Percentiles rank a stretch among this genome's conserved stretches.
These are phyloP conservation scores for Idris sp. DNA, from an alignment of 1,140 invertebrate species.

Conservation along the genomic window DNA sequence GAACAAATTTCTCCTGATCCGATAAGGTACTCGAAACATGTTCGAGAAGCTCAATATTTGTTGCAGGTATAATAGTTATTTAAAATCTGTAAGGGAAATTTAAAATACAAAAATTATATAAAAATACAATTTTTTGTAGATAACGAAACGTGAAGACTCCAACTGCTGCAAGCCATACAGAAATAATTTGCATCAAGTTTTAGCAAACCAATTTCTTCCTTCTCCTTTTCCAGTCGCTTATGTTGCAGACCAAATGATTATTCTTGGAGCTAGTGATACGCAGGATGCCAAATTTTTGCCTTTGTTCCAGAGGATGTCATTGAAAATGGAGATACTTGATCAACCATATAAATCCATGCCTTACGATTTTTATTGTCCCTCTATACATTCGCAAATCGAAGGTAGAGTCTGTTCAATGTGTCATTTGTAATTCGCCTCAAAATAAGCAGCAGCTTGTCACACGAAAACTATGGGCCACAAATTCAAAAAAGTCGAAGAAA, in stretches of 20 bases:
- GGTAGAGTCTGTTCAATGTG: no score
- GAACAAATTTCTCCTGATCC: neutral
- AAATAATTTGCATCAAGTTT: slow-evolving; percentile 18
- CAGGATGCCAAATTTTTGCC: slow-evolving; percentile 8
- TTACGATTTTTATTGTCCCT: no score
- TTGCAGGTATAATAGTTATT: slow-evolving; percentile 14
- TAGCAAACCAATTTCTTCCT: slow-evolving; percentile 9
- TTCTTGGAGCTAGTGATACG: neutral
- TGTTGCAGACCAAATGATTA: neutral
- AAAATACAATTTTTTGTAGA: slow-evolving; percentile 8
- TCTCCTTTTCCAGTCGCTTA: slow-evolving; percentile 9
- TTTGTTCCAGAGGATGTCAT: slow-evolving; percentile 7
- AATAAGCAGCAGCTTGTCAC: no score
- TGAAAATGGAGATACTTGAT: no score
- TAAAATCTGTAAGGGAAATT: neutral
- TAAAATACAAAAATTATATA: no score
- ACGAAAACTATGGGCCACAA: no score
- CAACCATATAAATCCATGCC: no score
- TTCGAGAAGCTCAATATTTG: slow-evolving; percentile 29
- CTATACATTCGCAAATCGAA: no score
- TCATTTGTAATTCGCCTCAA: no score
- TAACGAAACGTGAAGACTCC: slow-evolving; percentile 16
- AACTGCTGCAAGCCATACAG: slow-evolving; percentile 18
- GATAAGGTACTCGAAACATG: slow-evolving; percentile 25
- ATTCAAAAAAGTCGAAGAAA: no score